phyloP scores from a whole-genome alignment of 2,113 vertebrate species.

The Megaceryle torquata region DNA sequence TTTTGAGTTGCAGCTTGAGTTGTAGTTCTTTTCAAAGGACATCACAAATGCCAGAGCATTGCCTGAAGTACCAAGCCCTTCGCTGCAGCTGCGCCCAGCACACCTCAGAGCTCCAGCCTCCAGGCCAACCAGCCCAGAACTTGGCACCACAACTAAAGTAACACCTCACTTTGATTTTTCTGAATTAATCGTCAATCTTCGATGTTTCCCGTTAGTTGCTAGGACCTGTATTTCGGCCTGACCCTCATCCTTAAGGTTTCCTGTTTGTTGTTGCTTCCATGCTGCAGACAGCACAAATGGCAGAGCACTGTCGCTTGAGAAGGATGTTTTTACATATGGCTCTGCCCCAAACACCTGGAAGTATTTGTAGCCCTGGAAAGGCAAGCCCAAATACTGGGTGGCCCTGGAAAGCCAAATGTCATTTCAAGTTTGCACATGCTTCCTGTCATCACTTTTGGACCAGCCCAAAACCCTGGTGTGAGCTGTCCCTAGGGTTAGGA shows the following conservation, averaged over 20 bases:
- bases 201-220: not conserved
- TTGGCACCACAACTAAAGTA: not conserved
- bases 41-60: not conserved
- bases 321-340: not conserved
- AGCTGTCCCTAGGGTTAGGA: not conserved
- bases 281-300: not conserved
- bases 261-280: not conserved
- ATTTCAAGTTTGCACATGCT: constrained; percentile 21
- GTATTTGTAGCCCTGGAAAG: constrained; percentile 9
- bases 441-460: not conserved
- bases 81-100: rapidly evolving
- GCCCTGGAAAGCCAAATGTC: constrained; percentile 10
- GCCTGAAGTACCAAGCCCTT: not conserved
- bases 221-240: not conserved
- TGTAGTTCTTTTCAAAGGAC: not conserved
- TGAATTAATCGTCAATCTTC: not conserved
- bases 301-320: not conserved
- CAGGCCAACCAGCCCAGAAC: not conserved
- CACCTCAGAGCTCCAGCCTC: not conserved
- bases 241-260: not conserved
- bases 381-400: constrained; percentile 3
- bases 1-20: not conserved
- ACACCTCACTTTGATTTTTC: not conserved
- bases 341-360: constrained; percentile 56
- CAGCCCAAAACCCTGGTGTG: not conserved